phyloP scores from a whole-genome alignment of 2,888 invertebrate genomes.

The Schizaphis graminum region DNA sequence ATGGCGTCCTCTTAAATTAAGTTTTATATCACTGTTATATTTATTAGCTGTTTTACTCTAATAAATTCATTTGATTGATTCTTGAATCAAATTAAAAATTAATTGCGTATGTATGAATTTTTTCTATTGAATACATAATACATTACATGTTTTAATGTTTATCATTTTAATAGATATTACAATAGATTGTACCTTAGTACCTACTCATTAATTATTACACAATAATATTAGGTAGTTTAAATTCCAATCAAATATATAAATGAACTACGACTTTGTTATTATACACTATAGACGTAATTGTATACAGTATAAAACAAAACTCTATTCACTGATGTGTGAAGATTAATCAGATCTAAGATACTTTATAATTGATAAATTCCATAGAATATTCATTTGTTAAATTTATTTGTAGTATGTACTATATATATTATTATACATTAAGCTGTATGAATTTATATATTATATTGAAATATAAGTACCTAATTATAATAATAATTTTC shows the following conservation, averaged over 20 bases:
- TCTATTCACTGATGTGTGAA: background rate
- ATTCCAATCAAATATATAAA: background rate
- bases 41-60: background rate
- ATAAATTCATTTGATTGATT: background rate
- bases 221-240: background rate
- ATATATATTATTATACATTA: background rate
- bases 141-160: background rate
- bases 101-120: background rate
- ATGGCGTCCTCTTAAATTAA: too few species aligned
- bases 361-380: background rate
- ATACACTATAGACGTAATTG: background rate
- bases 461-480: background rate
- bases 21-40: background rate
- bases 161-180: background rate
- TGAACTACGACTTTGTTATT: background rate
- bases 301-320: background rate
- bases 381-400: background rate
- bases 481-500: background rate
- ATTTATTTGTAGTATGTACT: background rate
- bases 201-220: background rate
- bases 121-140: background rate
- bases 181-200: background rate
- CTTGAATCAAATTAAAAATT: background rate
- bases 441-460: background rate
- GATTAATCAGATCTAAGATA: background rate